Evolutionary conservation across 2,113 vertebrate genomes (phyloP).

Genomic region (Ariopsis seemanni): DNA sequence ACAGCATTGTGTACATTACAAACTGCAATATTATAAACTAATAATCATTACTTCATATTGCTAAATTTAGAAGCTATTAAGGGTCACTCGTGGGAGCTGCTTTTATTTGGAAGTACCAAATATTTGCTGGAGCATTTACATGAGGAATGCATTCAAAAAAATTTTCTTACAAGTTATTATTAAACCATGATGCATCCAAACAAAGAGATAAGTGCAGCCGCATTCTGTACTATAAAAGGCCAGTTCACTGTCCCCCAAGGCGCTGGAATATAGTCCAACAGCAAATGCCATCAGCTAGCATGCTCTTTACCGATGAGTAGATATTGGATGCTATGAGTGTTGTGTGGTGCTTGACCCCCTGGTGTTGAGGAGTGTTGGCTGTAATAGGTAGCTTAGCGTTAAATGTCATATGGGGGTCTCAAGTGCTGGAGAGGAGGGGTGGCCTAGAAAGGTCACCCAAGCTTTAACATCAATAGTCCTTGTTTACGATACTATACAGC

Average conservation of each 20-base stretch:
- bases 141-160: not conserved
- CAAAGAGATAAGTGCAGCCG: constrained; percentile 26
- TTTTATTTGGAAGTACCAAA: not conserved
- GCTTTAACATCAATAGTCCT: constrained; percentile 49
- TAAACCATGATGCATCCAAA: constrained; percentile 14
- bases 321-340: constrained; percentile 62
- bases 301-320: constrained; percentile 73
- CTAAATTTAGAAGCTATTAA: not conserved
- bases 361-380: constrained; percentile 69
- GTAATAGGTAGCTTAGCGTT: constrained; percentile 71
- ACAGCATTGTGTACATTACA: not conserved
- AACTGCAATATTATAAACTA: not conserved
- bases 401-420: constrained; percentile 73
- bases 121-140: not conserved
- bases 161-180: not conserved
- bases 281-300: constrained; percentile 45
- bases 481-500: constrained; percentile 35
- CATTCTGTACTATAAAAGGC: constrained; percentile 32
- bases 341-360: constrained; percentile 68
- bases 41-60: not conserved
- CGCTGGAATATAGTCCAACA: constrained; percentile 23
- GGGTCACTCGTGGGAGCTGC: not conserved
- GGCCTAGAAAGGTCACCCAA: constrained; percentile 49
- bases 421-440: constrained; percentile 54
- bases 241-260: not conserved